Conservation (phyloP, 2,888 invertebrate genomes). For the Caenorhabditis sp. region DNA sequence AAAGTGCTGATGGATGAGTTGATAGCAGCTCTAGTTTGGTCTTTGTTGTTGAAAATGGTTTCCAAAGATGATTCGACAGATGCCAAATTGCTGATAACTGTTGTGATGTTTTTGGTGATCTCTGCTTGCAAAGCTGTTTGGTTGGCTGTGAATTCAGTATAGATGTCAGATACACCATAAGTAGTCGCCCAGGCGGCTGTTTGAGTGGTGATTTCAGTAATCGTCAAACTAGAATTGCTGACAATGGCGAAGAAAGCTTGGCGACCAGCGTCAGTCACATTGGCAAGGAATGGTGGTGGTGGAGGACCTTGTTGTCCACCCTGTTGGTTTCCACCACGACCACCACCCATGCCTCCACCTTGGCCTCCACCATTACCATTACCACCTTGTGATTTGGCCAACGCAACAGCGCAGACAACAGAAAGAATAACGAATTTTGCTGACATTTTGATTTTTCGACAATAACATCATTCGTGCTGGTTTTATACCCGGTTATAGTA, state of each 20-base stretch:
- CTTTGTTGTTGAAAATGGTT: slow-evolving; percentile 31
- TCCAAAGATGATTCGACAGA: slow-evolving; percentile 22
- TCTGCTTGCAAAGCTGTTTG: slow-evolving; percentile 26
- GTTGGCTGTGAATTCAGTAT: slow-evolving; percentile 39
- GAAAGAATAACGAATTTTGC: too few species aligned
- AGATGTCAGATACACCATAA: slow-evolving; percentile 34
- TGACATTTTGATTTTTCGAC: too few species aligned
- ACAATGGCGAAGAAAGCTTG: slow-evolving; percentile 44
- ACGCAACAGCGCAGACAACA: too few species aligned
- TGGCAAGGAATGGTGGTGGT: slow-evolving; percentile 45
- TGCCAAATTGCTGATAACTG: slow-evolving; percentile 35
- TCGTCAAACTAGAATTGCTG: slow-evolving; percentile 39
- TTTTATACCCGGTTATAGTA: too few species aligned
- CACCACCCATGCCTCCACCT: not conserved
- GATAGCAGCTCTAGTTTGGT: slow-evolving; percentile 28
- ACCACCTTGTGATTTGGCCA: not conserved
- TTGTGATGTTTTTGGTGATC: slow-evolving; percentile 34
- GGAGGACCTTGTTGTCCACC: slow-evolving; percentile 34
- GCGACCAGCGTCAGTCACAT: slow-evolving; percentile 35
- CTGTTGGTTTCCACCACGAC: slow-evolving; percentile 10
- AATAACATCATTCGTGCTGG: too few species aligned
- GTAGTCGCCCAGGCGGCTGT: slow-evolving; percentile 43
- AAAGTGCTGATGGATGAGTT: slow-evolving; percentile 9
- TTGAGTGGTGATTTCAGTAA: slow-evolving; percentile 26
- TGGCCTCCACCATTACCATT: not conserved